phyloP scores from a whole-genome alignment of 2,888 invertebrate species.

The Pristionchus japonicus region DNA sequence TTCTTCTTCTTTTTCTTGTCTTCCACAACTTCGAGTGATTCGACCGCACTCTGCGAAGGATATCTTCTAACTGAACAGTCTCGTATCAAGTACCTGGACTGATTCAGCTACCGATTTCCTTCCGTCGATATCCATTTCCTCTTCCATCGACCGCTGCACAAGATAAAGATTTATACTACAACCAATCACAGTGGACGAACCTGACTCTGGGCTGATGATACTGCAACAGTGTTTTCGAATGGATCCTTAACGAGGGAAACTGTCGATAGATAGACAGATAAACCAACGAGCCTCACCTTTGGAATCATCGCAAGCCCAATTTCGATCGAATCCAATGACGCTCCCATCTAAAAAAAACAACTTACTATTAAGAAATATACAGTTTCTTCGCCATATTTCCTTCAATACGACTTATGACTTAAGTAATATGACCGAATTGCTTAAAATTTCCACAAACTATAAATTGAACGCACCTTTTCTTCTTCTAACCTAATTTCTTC shows the following conservation, averaged over 20 bases:
- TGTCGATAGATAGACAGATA: not conserved
- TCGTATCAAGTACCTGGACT: not conserved
- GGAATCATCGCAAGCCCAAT: not conserved
- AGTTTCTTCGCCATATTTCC: no score
- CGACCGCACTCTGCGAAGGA: not conserved
- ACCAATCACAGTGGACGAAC: not conserved
- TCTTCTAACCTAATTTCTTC: not conserved
- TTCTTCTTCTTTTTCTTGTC: constrained; percentile 15
- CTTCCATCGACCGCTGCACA: not conserved
- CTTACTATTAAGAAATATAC: no score
- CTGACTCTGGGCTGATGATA: not conserved
- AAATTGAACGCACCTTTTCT: not conserved
- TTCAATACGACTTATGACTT: no score
- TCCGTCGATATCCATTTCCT: not conserved
- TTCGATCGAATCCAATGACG: not conserved
- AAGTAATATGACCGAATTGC: no score
- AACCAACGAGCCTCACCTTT: not conserved
- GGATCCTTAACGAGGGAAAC: not conserved
- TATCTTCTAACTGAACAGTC: not conserved
- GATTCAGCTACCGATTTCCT: not conserved
- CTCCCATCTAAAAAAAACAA: not conserved
- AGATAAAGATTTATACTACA: not conserved
- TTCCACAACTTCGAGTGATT: not conserved
- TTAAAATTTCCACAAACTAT: no score
- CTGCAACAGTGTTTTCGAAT: not conserved